phyloP scores from a whole-genome alignment of 2,888 invertebrate genomes.

The Ophion obscuratus region DNA sequence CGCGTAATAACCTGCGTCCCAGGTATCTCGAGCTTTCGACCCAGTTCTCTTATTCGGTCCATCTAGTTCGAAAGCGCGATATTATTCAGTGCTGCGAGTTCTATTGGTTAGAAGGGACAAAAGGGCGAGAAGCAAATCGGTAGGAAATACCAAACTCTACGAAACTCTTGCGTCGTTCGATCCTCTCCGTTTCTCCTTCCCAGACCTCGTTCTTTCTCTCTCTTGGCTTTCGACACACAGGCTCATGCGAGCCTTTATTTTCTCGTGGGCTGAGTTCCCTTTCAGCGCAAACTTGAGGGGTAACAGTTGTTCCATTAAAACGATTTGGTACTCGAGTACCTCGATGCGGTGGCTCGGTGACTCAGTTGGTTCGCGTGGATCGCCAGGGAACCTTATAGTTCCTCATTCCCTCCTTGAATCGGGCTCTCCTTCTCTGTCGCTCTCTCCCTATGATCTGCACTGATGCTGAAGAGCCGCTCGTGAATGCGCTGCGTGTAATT shows the following conservation, averaged over 20 bases:
- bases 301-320: conserved; percentile 81
- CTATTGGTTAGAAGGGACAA: too few species aligned
- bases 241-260: conserved; percentile 37
- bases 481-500: conserved; percentile 79
- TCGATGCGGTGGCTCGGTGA: conserved; percentile 63
- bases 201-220: neutral
- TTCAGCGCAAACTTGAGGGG: conserved; percentile 67
- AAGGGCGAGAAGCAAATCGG: too few species aligned
- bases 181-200: too few species aligned
- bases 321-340: conserved; percentile 80
- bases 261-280: conserved; percentile 39
- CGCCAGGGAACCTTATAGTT: conserved; percentile 40
- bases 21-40: too few species aligned
- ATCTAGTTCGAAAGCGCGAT: too few species aligned
- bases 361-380: conserved; percentile 61
- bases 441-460: conserved; percentile 67
- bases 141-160: too few species aligned
- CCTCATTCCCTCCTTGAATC: neutral
- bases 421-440: conserved; percentile 22
- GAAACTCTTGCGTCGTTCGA: too few species aligned
- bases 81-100: too few species aligned
- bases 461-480: conserved; percentile 75
- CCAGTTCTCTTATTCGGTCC: too few species aligned
- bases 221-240: conserved; percentile 5
- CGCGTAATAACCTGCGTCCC: too few species aligned